A percentile compares a stretch with the other conserved stretches of the same genome.
phyloP scores from a whole-genome alignment of 2,888 invertebrate genomes.

The Syritta pipiens region DNA sequence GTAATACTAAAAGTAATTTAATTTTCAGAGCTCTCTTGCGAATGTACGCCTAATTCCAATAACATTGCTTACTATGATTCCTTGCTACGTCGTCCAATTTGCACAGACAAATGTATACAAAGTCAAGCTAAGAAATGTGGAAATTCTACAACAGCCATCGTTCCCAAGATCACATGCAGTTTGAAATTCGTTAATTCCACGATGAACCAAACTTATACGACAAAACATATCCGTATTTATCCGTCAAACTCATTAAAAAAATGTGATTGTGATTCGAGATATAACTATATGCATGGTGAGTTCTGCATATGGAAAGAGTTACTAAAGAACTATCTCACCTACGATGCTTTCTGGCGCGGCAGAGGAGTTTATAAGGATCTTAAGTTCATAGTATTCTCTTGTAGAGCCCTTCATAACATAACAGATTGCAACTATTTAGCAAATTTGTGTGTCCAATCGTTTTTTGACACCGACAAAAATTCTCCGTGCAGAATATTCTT shows the following conservation, averaged over 20 bases:
- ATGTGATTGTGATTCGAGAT: conserved; percentile 75
- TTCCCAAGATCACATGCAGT: conserved; percentile 69
- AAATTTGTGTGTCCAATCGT: conserved; percentile 84
- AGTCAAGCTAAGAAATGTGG: conserved; percentile 33
- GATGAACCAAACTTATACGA: conserved; percentile 45
- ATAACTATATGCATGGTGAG: conserved; percentile 75
- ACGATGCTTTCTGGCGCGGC: conserved; percentile 75
- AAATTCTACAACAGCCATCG: conserved; percentile 18
- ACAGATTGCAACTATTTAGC: conserved; percentile 84
- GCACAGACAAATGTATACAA: no score
- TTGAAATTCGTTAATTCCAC: conserved; percentile 74
- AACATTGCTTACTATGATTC: conserved; percentile 74
- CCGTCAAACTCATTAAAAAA: conserved; percentile 57
- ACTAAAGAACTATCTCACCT: conserved; percentile 75
- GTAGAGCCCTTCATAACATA: conserved; percentile 77
- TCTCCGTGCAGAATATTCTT: conserved; percentile 79
- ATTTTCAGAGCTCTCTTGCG: conserved; percentile 79
- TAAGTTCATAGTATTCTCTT: conserved; percentile 78
- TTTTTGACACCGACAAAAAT: conserved; percentile 80
- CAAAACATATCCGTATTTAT: conserved; percentile 66
- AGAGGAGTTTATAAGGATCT: conserved; percentile 73
- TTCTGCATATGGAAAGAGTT: conserved; percentile 76
- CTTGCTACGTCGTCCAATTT: conserved; percentile 72
- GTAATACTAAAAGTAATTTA: conserved; percentile 66
- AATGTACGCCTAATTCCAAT: conserved; percentile 76